Percentiles rank a stretch among this genome's conserved stretches.
These are phyloP conservation scores for Vidua macroura DNA, from an alignment of 2,113 vertebrate genomes.

Conservation along the genomic window DNA sequence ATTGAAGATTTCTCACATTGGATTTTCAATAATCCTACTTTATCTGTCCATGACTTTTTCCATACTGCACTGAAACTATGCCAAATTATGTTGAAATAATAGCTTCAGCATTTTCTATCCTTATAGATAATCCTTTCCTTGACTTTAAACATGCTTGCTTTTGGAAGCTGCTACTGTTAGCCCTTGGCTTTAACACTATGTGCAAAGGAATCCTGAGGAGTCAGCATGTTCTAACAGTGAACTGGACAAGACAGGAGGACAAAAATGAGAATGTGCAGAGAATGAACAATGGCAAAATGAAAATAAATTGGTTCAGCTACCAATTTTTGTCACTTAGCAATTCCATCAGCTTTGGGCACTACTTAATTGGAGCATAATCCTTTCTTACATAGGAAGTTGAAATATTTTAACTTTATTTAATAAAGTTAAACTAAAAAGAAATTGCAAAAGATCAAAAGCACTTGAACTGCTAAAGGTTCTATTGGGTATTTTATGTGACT, in stretches of 20 bases:
- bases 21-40: neutral
- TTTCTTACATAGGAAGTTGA: neutral
- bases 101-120: neutral
- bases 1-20: neutral
- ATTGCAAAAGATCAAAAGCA: neutral
- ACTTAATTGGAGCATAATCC: neutral
- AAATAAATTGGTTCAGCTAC: neutral
- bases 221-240: slow-evolving; percentile 46
- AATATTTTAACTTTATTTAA: neutral
- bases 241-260: slow-evolving; percentile 13
- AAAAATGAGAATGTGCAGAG: neutral
- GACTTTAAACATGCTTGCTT: neutral
- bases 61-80: neutral
- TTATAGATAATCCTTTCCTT: slow-evolving; percentile 1
- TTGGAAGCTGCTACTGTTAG: slow-evolving; percentile 38
- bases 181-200: slow-evolving; percentile 47
- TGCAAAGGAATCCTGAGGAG: neutral
- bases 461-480: neutral
- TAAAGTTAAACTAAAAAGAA: neutral
- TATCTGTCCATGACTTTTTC: neutral
- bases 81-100: neutral
- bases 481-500: neutral
- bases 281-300: neutral
- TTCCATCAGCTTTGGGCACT: neutral
- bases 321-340: neutral